A percentile compares a stretch with the other conserved stretches of the same genome.
Conservation (phyloP, 2,113 vertebrate genomes). For the Chloropsis cyanopogon region DNA sequence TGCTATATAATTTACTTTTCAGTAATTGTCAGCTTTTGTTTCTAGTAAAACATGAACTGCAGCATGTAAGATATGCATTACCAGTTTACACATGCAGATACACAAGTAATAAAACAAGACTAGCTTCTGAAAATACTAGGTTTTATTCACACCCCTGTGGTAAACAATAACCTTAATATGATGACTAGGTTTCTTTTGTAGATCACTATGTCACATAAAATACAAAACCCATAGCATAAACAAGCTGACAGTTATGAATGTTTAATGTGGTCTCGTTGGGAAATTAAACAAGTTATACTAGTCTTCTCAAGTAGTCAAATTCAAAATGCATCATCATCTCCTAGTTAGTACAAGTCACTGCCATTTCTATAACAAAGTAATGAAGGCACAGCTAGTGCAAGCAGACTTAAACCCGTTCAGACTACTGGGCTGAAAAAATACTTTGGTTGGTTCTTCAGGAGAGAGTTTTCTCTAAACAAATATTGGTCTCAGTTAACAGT, state of each 20-base stretch:
- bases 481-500: constrained; percentile 72
- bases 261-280: constrained; percentile 63
- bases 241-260: constrained; percentile 74
- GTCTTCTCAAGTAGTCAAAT: constrained; percentile 61
- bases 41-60: constrained; percentile 16
- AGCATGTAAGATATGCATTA: constrained; percentile 38
- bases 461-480: constrained; percentile 68
- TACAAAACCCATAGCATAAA: constrained; percentile 76
- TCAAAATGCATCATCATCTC: constrained; percentile 63
- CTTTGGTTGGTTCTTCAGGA: constrained; percentile 79
- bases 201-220: constrained; percentile 74
- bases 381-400: constrained; percentile 78
- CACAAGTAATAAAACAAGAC: constrained; percentile 66
- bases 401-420: constrained; percentile 71
- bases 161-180: constrained; percentile 74
- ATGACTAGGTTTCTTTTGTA: constrained; percentile 64
- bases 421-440: constrained; percentile 73
- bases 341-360: constrained; percentile 72
- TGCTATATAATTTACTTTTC: background rate
- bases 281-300: constrained; percentile 74
- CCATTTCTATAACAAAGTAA: constrained; percentile 79
- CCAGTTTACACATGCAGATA: constrained; percentile 42
- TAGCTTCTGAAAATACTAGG: constrained; percentile 76
- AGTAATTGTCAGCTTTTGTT: background rate
- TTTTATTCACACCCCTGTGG: constrained; percentile 77